Percentiles rank a stretch among this genome's conserved stretches.
Evolutionary conservation across 2,797 vertebrate species (phyloP).

Genomic region (Diplodus puntazzo): DNA sequence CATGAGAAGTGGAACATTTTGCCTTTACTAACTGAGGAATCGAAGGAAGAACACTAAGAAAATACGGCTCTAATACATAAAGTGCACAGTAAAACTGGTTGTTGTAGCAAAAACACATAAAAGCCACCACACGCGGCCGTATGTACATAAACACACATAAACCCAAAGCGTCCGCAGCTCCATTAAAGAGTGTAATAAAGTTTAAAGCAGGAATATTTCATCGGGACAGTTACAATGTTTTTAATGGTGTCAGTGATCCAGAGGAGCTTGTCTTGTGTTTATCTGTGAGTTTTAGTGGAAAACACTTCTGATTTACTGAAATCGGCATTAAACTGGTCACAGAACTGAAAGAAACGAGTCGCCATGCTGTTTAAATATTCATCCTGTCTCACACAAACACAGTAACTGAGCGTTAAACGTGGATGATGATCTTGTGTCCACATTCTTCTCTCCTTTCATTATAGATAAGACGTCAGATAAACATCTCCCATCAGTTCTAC

Average conservation of each 20-base stretch:
- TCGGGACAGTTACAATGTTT: not conserved
- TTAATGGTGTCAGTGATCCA: not conserved
- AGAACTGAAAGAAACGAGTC: not conserved
- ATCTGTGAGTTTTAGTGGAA: not conserved
- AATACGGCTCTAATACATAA: not conserved
- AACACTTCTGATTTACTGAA: not conserved
- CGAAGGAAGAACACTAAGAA: not conserved
- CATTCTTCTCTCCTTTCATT: not conserved
- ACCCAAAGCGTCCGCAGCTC: conserved; percentile 7
- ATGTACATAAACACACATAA: conserved; percentile 15
- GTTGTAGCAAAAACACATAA: not conserved
- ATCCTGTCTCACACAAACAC: not conserved
- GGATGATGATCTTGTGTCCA: not conserved
- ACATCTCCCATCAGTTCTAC: not conserved
- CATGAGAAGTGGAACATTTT: not conserved
- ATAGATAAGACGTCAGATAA: not conserved
- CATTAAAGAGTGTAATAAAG: conserved; percentile 30
- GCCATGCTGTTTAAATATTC: not conserved
- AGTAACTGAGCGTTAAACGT: not conserved
- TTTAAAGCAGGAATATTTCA: conserved; percentile 27
- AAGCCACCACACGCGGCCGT: not conserved
- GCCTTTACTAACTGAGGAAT: not conserved
- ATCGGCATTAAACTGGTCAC: not conserved
- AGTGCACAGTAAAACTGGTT: not conserved
- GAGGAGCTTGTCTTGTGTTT: not conserved